phyloP scores from a whole-genome alignment of 1,140 invertebrate genomes.

The Mamestra configurata region DNA sequence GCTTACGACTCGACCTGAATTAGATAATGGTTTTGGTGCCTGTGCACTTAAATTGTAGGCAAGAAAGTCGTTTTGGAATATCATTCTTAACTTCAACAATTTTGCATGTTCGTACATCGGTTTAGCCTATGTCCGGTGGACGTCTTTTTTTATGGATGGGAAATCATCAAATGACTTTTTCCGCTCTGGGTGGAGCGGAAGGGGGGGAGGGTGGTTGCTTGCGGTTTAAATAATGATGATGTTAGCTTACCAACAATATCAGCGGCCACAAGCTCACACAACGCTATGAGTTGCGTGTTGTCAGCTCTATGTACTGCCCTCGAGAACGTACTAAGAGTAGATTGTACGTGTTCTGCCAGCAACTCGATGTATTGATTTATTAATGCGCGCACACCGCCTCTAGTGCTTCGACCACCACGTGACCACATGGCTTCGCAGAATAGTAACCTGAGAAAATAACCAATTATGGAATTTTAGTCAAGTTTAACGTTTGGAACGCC shows the following conservation, averaged over 20 bases:
- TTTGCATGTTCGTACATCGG: too few species aligned
- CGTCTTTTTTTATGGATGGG: too few species aligned
- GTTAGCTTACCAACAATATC: slow-evolving; percentile 78
- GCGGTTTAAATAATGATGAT: too few species aligned
- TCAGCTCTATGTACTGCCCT: slow-evolving; percentile 70
- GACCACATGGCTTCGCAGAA: slow-evolving; percentile 84
- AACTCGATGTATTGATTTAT: slow-evolving; percentile 76
- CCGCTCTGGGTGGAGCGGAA: too few species aligned
- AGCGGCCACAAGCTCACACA: slow-evolving; percentile 80
- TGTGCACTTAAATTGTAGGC: too few species aligned
- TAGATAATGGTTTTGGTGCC: background rate
- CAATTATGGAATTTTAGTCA: too few species aligned
- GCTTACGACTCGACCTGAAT: slow-evolving; percentile 76
- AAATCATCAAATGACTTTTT: too few species aligned
- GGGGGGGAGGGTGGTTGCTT: too few species aligned
- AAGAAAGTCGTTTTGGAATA: too few species aligned
- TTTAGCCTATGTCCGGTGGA: too few species aligned
- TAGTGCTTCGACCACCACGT: slow-evolving; percentile 72
- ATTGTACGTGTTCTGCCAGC: slow-evolving; percentile 79
- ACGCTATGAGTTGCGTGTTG: slow-evolving; percentile 65
- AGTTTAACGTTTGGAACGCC: too few species aligned
- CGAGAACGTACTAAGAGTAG: slow-evolving; percentile 69
- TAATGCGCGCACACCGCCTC: slow-evolving; percentile 75
- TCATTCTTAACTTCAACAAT: too few species aligned
- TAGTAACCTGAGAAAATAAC: slow-evolving; percentile 73